Base-by-base conservation (phyloP, 2,797 vertebrate genomes). In the Helostoma temminkii region DNA sequence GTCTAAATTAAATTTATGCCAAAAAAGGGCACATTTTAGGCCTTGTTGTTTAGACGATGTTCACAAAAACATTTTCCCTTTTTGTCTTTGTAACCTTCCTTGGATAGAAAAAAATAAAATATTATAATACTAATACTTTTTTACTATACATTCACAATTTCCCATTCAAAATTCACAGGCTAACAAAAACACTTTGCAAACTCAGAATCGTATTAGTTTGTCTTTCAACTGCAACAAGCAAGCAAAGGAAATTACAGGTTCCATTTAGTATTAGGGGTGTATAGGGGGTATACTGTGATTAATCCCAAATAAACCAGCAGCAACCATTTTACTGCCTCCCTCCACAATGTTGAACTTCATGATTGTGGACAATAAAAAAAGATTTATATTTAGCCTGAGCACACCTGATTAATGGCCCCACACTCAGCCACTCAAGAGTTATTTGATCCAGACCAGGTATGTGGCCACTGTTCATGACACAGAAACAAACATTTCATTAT, bases 321-420 rank as follows among this genome's bases (percentile, higher is more conserved):
- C 69, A 62, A 76, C 49, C 8, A 21, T 86, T 89, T 86, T 88
- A 77, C 65, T 67, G 64, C 70, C 62, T 58, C 56, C 39, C 48
- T 58, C 58, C 75, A 74, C 73, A 85, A 50, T 75, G 73, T 88
- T 74, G 72, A 74, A 82, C 78, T 83, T 56, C 66, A 87, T 85
- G 77, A 87, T 86, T 64, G 34, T 5, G 18, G 59, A 80, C 66
- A 80, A 73, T 85, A 83, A 89, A 89, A 82, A 59, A 69, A 72
- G 73, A 83, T 88, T 89, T 87, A 87, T 85, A 68, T 82, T 72
- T 60, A 10, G 7, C 39, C 42, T 71, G 30, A 76, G 66, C 19
- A 48, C 48, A 70, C 62, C 60, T 77, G 72, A 83, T 83, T 61
- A 62, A 63, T 39, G 52, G 60, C 45, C 49, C 66, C 25, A 16